Base-by-base conservation (phyloP, 2,113 vertebrate species). In the Podarcis muralis region DNA sequence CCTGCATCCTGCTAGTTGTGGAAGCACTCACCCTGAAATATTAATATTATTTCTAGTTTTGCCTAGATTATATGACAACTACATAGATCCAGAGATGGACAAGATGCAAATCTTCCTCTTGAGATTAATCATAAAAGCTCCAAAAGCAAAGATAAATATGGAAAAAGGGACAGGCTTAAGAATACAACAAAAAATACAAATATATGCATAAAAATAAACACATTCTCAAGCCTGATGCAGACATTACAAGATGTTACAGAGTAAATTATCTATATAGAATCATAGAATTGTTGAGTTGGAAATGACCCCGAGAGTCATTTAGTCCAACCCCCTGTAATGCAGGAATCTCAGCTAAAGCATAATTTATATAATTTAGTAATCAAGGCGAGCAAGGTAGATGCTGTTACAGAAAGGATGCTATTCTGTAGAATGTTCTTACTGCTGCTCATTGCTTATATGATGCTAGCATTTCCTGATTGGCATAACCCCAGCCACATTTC, bases 11-110 rank as follows among this genome's bases (percentile, higher is more conserved):
- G 86, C 89, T 83, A 90, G 79, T 3, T 48, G 40, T 66, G 69
- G 65, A 83, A 74, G 15, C 23, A 75, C 69, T 37, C 86, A 79
- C 87, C 62, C 0, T 22, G 75, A 92, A 78, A 48, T 87, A 84
- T 87, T 88, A 92, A 91, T 91, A 91, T 11, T 86, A 93, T 90
- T 90, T 89, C 92, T 71, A 37, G 86, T 85, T 87, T 90, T 88
- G 78, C 69, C 57, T 77, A 87, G 68, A 84, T 92, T 92, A 90
- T 83, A 88, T 27, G 8, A 48, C 83, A 75, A 30, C 86, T 90
- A 37, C 66, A 88, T 30, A 88, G 77, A 89, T 43, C 82, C 92
- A 89, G 71, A 68, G 77, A 91, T 1, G 4, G 43, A 83, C 89
- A 59, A 5, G 0, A 71, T 88, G 76, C 8, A 62, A 66, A 11